phyloP scores from a whole-genome alignment of 2,888 invertebrate species.

The Leucophenga montana region DNA sequence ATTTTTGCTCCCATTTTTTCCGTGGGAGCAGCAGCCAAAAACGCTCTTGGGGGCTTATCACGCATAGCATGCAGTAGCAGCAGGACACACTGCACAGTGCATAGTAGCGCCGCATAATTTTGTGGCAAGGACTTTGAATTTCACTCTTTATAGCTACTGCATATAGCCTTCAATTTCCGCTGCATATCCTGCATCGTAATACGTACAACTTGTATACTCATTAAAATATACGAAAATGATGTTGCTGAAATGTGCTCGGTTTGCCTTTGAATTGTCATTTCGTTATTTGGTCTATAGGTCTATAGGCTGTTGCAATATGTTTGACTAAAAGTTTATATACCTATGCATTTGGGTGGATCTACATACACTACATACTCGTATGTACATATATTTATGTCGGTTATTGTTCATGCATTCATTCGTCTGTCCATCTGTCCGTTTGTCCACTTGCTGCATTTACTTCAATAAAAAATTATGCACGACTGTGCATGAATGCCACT shows the following conservation, averaged over 20 bases:
- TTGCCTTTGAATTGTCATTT: slow-evolving; percentile 56
- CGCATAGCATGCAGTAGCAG: slow-evolving; percentile 37
- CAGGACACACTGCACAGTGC: too few species aligned
- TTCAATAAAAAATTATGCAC: slow-evolving; percentile 13
- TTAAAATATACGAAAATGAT: slow-evolving; percentile 58
- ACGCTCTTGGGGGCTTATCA: slow-evolving; percentile 52
- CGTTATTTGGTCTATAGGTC: slow-evolving; percentile 37
- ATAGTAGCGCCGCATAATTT: slow-evolving; percentile 19
- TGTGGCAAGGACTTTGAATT: slow-evolving; percentile 42
- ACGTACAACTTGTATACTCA: slow-evolving; percentile 46
- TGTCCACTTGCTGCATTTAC: background rate
- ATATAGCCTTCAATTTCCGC: slow-evolving; percentile 1
- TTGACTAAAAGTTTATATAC: background rate
- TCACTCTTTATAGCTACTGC: slow-evolving; percentile 43
- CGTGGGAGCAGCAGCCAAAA: slow-evolving; percentile 40
- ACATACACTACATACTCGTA: background rate
- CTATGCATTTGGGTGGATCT: background rate
- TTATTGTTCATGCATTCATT: background rate
- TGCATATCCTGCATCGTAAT: slow-evolving; percentile 37
- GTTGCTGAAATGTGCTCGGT: slow-evolving; percentile 53
- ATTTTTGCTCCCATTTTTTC: slow-evolving; percentile 23
- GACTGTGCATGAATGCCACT: background rate
- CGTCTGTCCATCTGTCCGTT: too few species aligned
- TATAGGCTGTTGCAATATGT: background rate
- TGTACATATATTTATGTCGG: slow-evolving; percentile 17